phyloP scores from a whole-genome alignment of 37 sponge, comb jelly and placozoan species.

The Diacarnus erythraeanus region DNA sequence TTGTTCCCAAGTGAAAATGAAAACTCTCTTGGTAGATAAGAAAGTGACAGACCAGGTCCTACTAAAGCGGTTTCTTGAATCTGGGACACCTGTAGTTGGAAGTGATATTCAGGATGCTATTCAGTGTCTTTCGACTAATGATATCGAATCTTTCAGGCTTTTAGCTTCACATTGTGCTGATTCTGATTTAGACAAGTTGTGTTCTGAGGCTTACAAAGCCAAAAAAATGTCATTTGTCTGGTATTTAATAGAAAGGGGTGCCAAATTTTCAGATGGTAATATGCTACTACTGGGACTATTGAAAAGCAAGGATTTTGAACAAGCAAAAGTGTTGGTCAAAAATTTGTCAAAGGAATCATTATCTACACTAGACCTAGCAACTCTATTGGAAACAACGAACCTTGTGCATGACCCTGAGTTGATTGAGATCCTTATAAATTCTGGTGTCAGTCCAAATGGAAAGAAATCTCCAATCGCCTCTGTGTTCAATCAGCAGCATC shows the following conservation, averaged over 20 bases:
- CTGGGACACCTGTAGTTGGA: background rate
- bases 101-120: conserved; percentile 4
- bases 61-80: background rate
- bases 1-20: background rate
- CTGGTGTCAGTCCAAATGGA: conserved; percentile 20
- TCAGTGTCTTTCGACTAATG: background rate
- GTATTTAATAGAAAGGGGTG: conserved; percentile 33
- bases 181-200: conserved; percentile 2
- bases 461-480: conserved; percentile 11
- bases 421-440: conserved; percentile 10
- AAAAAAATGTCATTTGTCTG: conserved; percentile 19
- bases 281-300: background rate
- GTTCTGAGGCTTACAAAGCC: conserved; percentile 13
- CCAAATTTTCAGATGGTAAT: background rate
- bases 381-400: conserved; percentile 4
- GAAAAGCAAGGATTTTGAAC: conserved; percentile 6
- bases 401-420: background rate
- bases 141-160: background rate
- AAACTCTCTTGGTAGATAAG: conserved; percentile 3
- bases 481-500: background rate
- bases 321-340: background rate
- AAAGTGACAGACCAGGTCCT: background rate
- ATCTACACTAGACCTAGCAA: conserved; percentile 17
- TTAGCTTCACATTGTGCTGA: background rate
- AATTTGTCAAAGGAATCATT: background rate